Percentiles rank a stretch among this genome's conserved stretches.
phyloP scores from a whole-genome alignment of 2,113 vertebrate genomes.

The Gymnobelideus leadbeateri region DNA sequence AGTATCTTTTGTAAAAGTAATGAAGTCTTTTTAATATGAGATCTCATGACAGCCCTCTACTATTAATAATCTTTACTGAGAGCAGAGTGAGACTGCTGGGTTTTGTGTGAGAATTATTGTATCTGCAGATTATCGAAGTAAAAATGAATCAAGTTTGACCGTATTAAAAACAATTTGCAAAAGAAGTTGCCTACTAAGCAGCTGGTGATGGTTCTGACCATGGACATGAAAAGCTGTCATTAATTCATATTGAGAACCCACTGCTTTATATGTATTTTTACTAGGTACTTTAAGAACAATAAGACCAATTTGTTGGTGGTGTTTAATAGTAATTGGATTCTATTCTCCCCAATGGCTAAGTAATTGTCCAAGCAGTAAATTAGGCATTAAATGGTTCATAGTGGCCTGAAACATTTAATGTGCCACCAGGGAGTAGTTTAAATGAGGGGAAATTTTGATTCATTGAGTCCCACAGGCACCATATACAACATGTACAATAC shows the following conservation, averaged over 20 bases:
- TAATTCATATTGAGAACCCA: constrained; percentile 69
- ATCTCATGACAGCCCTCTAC: constrained; percentile 62
- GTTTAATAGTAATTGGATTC: constrained; percentile 69
- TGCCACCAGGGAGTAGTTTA: neutral
- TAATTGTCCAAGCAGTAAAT: constrained; percentile 67
- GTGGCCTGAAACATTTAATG: constrained; percentile 24
- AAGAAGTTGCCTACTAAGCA: constrained; percentile 67
- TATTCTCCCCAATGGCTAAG: constrained; percentile 62
- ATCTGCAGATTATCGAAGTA: constrained; percentile 69
- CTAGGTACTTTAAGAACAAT: constrained; percentile 62
- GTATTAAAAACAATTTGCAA: constrained; percentile 68
- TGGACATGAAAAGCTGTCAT: constrained; percentile 52
- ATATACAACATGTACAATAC: neutral
- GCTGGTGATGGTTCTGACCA: constrained; percentile 60
- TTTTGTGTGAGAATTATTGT: constrained; percentile 75
- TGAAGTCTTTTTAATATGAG: constrained; percentile 66
- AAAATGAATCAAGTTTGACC: constrained; percentile 73
- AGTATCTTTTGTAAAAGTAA: constrained; percentile 67
- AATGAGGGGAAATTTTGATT: neutral
- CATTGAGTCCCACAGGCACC: neutral
- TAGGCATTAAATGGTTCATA: constrained; percentile 50
- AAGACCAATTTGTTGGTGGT: constrained; percentile 65
- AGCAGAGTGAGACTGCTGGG: constrained; percentile 65
- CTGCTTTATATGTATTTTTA: constrained; percentile 50
- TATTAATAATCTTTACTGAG: constrained; percentile 73